These are phyloP conservation scores for Trilocha varians DNA, from an alignment of 2,888 invertebrate genomes.

Conservation along the genomic window DNA sequence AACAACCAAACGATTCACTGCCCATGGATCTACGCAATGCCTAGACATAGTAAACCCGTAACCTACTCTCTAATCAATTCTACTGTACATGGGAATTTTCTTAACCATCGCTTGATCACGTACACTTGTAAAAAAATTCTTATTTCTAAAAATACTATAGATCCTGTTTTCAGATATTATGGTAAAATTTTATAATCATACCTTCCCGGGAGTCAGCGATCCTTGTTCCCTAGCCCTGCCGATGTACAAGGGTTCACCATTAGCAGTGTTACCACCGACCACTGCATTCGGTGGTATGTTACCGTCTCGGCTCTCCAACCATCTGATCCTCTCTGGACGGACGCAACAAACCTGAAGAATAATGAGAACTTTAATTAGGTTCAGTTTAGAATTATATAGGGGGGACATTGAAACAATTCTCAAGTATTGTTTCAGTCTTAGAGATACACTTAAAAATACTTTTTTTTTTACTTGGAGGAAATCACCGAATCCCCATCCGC, in stretches of 20 bases:
- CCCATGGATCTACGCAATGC: too few species aligned
- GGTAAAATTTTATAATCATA: conserved; percentile 19
- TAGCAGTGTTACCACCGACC: conserved; percentile 56
- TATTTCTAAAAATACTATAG: background rate
- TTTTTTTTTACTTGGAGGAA: too few species aligned
- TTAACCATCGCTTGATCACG: too few species aligned
- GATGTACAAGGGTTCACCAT: conserved; percentile 65
- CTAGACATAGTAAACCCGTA: too few species aligned
- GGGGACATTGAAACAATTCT: too few species aligned
- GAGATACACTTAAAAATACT: too few species aligned
- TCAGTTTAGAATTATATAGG: too few species aligned
- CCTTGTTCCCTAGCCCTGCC: conserved; percentile 71
- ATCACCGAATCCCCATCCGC: too few species aligned
- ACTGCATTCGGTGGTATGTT: conserved; percentile 64
- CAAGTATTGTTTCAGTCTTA: too few species aligned
- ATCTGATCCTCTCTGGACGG: conserved; percentile 46
- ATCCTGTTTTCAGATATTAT: background rate
- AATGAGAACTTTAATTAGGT: background rate
- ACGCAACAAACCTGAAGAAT: conserved; percentile 52
- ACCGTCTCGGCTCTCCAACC: conserved; percentile 59
- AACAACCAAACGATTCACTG: too few species aligned
- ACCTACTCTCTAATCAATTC: too few species aligned
- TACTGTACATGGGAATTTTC: too few species aligned
- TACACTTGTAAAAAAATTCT: background rate
- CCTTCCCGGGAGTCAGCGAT: conserved; percentile 73